These are phyloP conservation scores for Sorex fumeus DNA, from an alignment of 2,113 vertebrate genomes.

Conservation along the genomic window DNA sequence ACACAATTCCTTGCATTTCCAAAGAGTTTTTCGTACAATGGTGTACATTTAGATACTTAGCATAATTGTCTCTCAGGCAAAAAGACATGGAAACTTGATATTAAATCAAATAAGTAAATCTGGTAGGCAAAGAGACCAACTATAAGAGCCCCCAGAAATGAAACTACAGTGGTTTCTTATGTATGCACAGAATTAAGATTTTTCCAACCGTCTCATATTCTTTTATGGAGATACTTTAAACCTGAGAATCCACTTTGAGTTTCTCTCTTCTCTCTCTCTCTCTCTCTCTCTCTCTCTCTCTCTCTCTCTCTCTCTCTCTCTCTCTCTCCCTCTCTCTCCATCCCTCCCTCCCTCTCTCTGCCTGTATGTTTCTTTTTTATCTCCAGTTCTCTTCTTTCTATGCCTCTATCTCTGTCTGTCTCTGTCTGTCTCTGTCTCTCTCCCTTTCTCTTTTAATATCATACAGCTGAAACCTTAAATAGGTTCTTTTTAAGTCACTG, in stretches of 20 bases:
- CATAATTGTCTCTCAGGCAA: not conserved
- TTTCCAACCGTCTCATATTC: not conserved
- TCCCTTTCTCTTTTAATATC: not conserved
- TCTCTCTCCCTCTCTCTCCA: not conserved
- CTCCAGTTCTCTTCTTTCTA: not conserved
- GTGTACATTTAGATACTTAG: too few species aligned
- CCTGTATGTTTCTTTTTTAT: not conserved
- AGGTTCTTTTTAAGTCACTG: not conserved
- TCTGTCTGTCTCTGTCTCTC: not conserved
- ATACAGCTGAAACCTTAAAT: not conserved
- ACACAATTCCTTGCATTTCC: not conserved
- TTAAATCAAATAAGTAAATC: constrained; percentile 13
- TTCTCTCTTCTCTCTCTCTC: not conserved
- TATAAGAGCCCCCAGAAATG: not conserved
- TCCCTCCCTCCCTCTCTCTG: not conserved
- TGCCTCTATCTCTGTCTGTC: not conserved
- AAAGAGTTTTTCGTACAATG: too few species aligned
- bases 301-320: not conserved
- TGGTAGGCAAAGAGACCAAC: constrained; percentile 30
- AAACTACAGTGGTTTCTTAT: not conserved
- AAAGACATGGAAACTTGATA: not conserved
- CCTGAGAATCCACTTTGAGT: constrained; percentile 14
- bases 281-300: not conserved
- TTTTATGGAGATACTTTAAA: not conserved
- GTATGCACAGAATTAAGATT: not conserved